phyloP scores from a whole-genome alignment of 1,140 invertebrate species.

The Calycopis cecrops region DNA sequence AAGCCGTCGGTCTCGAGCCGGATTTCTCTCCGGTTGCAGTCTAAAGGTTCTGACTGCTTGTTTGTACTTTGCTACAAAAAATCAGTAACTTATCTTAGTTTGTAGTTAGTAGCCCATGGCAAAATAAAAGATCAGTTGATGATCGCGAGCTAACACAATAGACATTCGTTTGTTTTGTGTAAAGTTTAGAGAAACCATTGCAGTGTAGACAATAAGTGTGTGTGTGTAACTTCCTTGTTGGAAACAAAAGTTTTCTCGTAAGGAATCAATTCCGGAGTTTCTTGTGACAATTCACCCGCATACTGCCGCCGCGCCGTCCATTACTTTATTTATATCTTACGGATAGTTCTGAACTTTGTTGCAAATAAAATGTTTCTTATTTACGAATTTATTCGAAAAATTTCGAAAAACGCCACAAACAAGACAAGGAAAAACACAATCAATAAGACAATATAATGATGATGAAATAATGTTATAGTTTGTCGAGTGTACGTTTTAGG shows the following conservation, averaged over 20 bases:
- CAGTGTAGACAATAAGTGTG: conserved; percentile 22
- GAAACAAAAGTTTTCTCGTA: conserved; percentile 28
- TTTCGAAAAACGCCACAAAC: neutral
- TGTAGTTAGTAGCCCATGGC: too few relatives aligned
- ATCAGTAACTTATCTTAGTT: too few relatives aligned
- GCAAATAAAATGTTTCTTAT: neutral
- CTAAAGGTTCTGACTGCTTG: too few relatives aligned
- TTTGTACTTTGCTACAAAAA: too few relatives aligned
- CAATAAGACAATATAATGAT: too few relatives aligned
- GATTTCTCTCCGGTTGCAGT: too few relatives aligned
- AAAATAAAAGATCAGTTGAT: too few relatives aligned
- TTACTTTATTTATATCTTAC: conserved; percentile 8
- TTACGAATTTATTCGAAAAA: neutral
- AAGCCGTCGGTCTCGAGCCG: too few relatives aligned
- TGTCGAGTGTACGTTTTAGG: too few relatives aligned
- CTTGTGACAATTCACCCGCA: conserved; percentile 20
- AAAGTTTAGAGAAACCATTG: neutral
- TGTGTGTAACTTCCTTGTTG: conserved; percentile 22
- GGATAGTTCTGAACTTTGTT: neutral
- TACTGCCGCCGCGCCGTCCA: conserved; percentile 4
- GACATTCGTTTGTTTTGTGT: neutral
- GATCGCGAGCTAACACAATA: too few relatives aligned
- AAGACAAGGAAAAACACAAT: too few relatives aligned
- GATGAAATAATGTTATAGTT: too few relatives aligned
- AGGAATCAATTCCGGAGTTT: conserved; percentile 26